phyloP scores from a whole-genome alignment of 2,888 invertebrate species.

The Agriopis marginaria region DNA sequence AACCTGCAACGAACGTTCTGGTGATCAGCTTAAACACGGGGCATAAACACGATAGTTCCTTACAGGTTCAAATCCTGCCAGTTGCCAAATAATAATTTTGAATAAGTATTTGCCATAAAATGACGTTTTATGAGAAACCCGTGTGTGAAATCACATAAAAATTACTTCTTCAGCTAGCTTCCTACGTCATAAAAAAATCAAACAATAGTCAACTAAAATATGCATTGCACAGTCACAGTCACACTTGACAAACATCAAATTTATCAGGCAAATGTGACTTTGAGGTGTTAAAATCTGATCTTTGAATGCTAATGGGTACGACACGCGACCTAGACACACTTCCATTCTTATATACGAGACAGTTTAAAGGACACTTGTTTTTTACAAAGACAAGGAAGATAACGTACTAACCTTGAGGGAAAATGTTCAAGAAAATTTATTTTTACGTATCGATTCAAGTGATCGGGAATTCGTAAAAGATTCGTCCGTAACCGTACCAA shows the following conservation, averaged over 20 bases:
- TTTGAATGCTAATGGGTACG: conserved; percentile 27
- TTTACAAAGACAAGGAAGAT: conserved; percentile 11
- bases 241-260: conserved; percentile 20
- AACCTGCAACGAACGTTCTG: too few relatives aligned
- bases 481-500: background rate
- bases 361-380: conserved; percentile 20
- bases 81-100: too few relatives aligned
- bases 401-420: background rate
- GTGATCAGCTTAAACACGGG: too few relatives aligned
- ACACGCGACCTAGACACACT: conserved; percentile 50
- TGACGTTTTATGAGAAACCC: too few relatives aligned
- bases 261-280: conserved; percentile 26
- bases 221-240: conserved; percentile 2
- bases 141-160: too few relatives aligned
- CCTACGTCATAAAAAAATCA: background rate
- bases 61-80: too few relatives aligned
- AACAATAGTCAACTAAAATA: background rate
- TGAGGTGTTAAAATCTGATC: conserved; percentile 25
- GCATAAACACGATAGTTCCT: too few relatives aligned
- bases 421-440: background rate
- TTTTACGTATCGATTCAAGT: too few relatives aligned
- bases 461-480: background rate
- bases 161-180: too few relatives aligned
- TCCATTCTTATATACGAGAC: conserved; percentile 29
- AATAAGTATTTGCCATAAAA: too few relatives aligned